Evolutionary conservation across 1,140 invertebrate species (phyloP).

Genomic region (Melanaphis sacchari): DNA sequence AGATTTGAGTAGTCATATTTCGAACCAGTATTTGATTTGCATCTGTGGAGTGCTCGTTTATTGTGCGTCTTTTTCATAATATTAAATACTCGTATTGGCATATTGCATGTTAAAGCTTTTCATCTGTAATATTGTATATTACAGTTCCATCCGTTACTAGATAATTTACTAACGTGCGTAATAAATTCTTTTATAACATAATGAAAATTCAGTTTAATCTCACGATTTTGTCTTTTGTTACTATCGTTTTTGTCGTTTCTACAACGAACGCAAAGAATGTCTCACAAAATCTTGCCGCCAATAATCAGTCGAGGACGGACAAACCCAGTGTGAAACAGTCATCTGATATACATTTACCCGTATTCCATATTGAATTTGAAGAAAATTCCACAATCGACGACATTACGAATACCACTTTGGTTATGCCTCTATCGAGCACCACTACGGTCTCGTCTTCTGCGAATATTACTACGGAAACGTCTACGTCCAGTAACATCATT

Average conservation of each 20-base stretch:
- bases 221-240: background rate
- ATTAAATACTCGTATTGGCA: background rate
- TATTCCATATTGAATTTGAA: background rate
- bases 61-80: background rate
- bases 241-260: background rate
- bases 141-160: background rate
- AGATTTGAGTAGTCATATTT: background rate
- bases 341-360: background rate
- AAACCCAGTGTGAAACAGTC: background rate
- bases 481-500: background rate
- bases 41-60: background rate
- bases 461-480: no score
- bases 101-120: background rate
- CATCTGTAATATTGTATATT: background rate
- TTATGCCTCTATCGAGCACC: no score
- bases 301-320: background rate
- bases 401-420: no score
- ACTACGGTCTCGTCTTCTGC: no score
- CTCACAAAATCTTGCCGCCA: no score
- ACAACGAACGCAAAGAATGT: background rate
- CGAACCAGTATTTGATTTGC: background rate
- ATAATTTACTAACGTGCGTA: background rate
- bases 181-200: background rate
- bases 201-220: background rate
- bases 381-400: no score